phyloP scores from a whole-genome alignment of 2,113 vertebrate species.

The Dromiciops gliroides region DNA sequence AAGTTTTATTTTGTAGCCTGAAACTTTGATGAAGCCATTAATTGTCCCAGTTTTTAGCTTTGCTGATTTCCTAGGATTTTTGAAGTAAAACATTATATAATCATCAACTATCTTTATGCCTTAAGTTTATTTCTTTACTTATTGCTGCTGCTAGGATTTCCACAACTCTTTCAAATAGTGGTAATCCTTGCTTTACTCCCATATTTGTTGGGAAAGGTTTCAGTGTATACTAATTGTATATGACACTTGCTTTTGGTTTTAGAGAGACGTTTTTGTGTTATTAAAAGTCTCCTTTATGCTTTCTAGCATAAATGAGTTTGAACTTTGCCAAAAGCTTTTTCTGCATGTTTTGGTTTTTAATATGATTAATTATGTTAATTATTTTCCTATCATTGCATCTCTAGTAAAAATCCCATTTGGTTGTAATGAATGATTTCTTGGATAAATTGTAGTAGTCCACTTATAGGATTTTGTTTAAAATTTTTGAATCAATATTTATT shows the following conservation, averaged over 20 bases:
- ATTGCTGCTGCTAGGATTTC: background rate
- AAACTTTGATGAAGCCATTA: background rate
- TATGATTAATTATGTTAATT: background rate
- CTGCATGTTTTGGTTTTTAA: background rate
- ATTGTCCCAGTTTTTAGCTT: background rate
- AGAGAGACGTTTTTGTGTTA: background rate
- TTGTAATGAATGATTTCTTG: background rate
- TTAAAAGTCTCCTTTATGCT: background rate
- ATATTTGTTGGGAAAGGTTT: background rate
- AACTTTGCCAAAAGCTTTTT: background rate
- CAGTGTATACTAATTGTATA: background rate
- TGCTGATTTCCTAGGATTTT: background rate
- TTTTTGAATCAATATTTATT: background rate
- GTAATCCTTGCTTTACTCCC: background rate
- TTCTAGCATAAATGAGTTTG: background rate
- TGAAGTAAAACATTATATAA: too few species aligned
- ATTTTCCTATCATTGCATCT: background rate
- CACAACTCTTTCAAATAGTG: background rate
- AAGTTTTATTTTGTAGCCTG: background rate
- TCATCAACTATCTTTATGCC: background rate
- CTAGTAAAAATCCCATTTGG: background rate
- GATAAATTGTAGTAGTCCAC: background rate
- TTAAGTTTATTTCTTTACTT: background rate
- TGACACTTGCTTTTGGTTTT: background rate
- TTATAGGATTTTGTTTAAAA: background rate